Evolutionary conservation across 2,888 invertebrate species (phyloP).

Genomic region (Luffia ferchaultella): DNA sequence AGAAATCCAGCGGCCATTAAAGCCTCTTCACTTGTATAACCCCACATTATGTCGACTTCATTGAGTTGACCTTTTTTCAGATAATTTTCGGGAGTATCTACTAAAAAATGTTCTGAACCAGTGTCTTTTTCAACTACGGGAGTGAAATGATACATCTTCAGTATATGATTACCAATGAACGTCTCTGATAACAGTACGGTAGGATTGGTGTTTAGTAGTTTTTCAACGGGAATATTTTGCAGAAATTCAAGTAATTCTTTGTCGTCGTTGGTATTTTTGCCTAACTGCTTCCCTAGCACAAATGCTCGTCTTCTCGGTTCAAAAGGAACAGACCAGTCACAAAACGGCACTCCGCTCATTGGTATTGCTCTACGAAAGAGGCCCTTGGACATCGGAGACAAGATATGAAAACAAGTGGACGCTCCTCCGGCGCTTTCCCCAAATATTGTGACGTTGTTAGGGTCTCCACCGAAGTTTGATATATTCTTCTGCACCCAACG

Average conservation of each 20-base stretch:
- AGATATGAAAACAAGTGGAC: slow-evolving; percentile 22
- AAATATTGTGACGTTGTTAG: slow-evolving; percentile 28
- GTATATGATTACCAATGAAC: not conserved
- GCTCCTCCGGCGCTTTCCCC: slow-evolving; percentile 35
- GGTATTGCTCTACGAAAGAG: slow-evolving; percentile 31
- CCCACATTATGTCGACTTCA: slow-evolving; percentile 65
- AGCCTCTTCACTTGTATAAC: too few species aligned
- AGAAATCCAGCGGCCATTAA: slow-evolving; percentile 4
- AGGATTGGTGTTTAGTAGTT: slow-evolving; percentile 16
- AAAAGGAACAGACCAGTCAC: slow-evolving; percentile 21
- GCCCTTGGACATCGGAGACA: slow-evolving; percentile 35
- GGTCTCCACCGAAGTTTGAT: slow-evolving; percentile 28
- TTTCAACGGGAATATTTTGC: slow-evolving; percentile 20
- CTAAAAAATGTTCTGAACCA: slow-evolving; percentile 20
- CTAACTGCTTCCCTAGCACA: slow-evolving; percentile 20
- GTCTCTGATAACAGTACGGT: slow-evolving; percentile 7
- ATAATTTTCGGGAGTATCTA: slow-evolving; percentile 15
- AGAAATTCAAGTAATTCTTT: slow-evolving; percentile 22
- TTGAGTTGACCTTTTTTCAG: slow-evolving; percentile 36
- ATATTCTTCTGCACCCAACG: slow-evolving; percentile 26
- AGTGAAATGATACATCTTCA: slow-evolving; percentile 17
- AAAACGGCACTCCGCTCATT: slow-evolving; percentile 30
- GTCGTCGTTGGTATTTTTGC: slow-evolving; percentile 20
- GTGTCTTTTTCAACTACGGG: slow-evolving; percentile 24
- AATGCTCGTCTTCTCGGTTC: slow-evolving; percentile 22